These are phyloP conservation scores for Menura novaehollandiae DNA, from an alignment of 2,113 vertebrate species.

Conservation along the genomic window DNA sequence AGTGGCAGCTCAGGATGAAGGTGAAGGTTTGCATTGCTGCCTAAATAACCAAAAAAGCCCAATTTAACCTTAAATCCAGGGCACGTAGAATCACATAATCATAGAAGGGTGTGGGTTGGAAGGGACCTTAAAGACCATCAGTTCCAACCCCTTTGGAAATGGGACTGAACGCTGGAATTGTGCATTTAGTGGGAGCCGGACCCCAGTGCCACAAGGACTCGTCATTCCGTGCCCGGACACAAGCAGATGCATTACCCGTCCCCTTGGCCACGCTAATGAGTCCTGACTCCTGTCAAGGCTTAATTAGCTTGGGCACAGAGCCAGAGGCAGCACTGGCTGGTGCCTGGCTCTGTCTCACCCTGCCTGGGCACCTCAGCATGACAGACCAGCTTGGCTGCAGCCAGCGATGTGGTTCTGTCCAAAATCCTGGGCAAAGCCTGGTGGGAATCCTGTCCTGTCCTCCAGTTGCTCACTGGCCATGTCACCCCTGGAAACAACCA, in stretches of 20 bases:
- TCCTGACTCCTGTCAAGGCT: neutral
- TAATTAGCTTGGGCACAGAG: neutral
- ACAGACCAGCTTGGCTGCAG: neutral
- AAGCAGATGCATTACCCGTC: neutral
- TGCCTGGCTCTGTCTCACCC: neutral
- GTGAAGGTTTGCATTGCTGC: neutral
- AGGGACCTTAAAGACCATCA: neutral
- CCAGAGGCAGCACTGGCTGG: neutral
- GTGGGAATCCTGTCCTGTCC: neutral
- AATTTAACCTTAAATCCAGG: neutral
- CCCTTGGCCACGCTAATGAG: neutral
- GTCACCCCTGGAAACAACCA: neutral
- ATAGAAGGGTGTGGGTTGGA: neutral
- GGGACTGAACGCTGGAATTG: fast-evolving
- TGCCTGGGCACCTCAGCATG: neutral
- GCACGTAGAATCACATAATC: neutral
- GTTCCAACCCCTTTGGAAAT: neutral
- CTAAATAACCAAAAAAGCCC: neutral
- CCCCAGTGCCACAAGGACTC: neutral
- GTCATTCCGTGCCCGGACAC: fast-evolving
- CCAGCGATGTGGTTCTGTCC: neutral
- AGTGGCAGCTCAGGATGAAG: neutral
- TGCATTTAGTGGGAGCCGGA: neutral
- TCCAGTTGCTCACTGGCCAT: neutral
- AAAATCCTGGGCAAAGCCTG: neutral